A percentile compares a stretch with the other conserved stretches of the same genome.
Conservation (phyloP, 2,113 vertebrate genomes). For the Noctilio leporinus region DNA sequence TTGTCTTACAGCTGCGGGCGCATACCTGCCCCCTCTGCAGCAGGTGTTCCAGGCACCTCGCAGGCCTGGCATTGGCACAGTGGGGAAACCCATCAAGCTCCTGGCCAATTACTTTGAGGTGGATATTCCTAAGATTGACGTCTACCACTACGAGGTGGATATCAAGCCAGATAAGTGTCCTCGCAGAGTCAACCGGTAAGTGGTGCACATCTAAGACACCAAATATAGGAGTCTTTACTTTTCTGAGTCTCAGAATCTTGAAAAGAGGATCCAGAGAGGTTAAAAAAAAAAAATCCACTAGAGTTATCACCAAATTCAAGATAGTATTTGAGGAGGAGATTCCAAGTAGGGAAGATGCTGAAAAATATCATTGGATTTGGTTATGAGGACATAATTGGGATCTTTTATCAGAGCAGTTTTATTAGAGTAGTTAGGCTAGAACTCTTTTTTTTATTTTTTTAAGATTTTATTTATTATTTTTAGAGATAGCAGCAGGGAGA, state of each 20-base stretch:
- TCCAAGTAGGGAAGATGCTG: not conserved
- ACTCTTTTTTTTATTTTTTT: no score
- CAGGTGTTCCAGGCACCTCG: conserved; percentile 99
- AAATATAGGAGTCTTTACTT: not conserved
- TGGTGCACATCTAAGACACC: conserved; percentile 52
- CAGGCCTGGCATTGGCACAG: conserved; percentile 97
- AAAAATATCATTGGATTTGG: not conserved
- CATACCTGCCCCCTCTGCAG: conserved; percentile 95
- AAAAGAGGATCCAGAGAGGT: not conserved
- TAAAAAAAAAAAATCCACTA: not conserved
- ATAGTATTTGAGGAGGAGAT: not conserved
- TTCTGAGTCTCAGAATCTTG: not conserved
- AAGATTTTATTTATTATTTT: no score
- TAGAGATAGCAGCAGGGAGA: no score
- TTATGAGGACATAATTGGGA: not conserved
- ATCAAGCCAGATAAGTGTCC: conserved; percentile 99
- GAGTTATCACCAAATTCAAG: conserved; percentile 1
- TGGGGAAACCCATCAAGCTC: conserved; percentile 99
- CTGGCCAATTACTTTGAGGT: conserved; percentile 99
- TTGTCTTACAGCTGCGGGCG: conserved; percentile 87
- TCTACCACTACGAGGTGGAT: conserved; percentile 99
- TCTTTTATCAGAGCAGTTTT: not conserved
- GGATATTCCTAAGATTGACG: conserved; percentile 99
- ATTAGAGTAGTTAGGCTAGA: not conserved
- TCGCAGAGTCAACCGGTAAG: conserved; percentile 98